Percentiles rank a stretch among this genome's conserved stretches.
These are phyloP conservation scores for Dryadula phaetusa DNA, from an alignment of 2,888 invertebrate genomes.

Conservation along the genomic window DNA sequence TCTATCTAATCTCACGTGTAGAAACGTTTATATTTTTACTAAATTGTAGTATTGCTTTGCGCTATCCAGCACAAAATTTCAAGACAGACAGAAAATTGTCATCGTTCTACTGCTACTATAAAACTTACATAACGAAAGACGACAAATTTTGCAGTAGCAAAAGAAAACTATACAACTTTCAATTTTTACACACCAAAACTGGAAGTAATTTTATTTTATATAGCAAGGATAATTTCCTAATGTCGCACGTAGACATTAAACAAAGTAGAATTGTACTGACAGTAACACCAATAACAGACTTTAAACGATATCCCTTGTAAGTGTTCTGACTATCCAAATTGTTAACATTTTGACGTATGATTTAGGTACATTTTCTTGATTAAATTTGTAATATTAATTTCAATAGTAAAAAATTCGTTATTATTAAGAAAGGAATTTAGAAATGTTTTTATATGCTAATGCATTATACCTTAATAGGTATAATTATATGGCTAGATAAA, in stretches of 20 bases:
- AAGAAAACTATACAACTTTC: not conserved
- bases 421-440: not conserved
- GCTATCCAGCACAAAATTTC: too few relatives aligned
- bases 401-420: not conserved
- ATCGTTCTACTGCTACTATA: too few relatives aligned
- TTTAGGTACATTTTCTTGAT: conserved; percentile 13
- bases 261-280: not conserved
- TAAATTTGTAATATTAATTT: not conserved
- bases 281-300: not conserved
- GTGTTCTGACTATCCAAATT: conserved; percentile 7
- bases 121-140: too few relatives aligned
- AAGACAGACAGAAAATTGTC: too few relatives aligned
- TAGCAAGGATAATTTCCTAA: not conserved
- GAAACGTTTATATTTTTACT: too few relatives aligned
- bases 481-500: too few relatives aligned
- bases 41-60: too few relatives aligned
- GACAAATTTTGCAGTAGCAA: too few relatives aligned
- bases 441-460: too few relatives aligned
- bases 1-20: too few relatives aligned
- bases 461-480: too few relatives aligned
- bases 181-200: not conserved
- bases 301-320: conserved; percentile 15
- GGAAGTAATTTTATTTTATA: not conserved
- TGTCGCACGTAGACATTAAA: not conserved
- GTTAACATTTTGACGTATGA: conserved; percentile 24